Evolutionary conservation across 92 coral and sea anemone genomes (phyloP).

Genomic region (Epizoanthus fatuus): DNA sequence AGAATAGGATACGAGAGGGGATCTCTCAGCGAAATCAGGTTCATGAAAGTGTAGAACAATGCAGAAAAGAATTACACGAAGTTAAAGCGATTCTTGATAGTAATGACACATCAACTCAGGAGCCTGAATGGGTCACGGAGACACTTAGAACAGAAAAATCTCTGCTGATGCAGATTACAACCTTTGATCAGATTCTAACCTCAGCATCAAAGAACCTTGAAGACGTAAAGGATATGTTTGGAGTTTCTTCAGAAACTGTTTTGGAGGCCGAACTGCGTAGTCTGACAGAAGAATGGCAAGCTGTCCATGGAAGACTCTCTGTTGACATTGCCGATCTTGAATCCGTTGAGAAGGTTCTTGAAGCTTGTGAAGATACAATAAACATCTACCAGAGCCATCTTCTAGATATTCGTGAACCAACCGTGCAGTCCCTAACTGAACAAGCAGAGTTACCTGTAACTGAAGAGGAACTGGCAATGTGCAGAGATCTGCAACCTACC

Average conservation of each 20-base stretch:
- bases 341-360: slow-evolving; percentile 9
- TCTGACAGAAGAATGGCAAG: slow-evolving; percentile 17
- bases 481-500: slow-evolving; percentile 53
- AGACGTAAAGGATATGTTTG: slow-evolving; percentile 39
- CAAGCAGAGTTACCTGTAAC: slow-evolving; percentile 47
- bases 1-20: not conserved
- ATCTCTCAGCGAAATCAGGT: slow-evolving; percentile 8
- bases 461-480: slow-evolving; percentile 55
- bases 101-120: not conserved
- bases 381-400: slow-evolving; percentile 30
- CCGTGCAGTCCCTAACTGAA: slow-evolving; percentile 39
- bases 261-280: slow-evolving; percentile 11
- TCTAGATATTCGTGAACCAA: slow-evolving; percentile 38
- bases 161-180: not conserved
- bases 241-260: slow-evolving; percentile 8
- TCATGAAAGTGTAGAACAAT: slow-evolving; percentile 20
- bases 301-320: not conserved
- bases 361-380: slow-evolving; percentile 16
- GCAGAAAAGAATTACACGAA: slow-evolving; percentile 10
- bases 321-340: slow-evolving; percentile 23
- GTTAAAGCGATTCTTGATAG: slow-evolving; percentile 27
- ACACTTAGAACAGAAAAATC: slow-evolving; percentile 1
- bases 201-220: slow-evolving; percentile 54
- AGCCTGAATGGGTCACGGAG: slow-evolving; percentile 5
- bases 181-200: slow-evolving; percentile 17